Evolutionary conservation across 1,140 invertebrate genomes (phyloP).

Genomic region (Kradibia gibbosae): DNA sequence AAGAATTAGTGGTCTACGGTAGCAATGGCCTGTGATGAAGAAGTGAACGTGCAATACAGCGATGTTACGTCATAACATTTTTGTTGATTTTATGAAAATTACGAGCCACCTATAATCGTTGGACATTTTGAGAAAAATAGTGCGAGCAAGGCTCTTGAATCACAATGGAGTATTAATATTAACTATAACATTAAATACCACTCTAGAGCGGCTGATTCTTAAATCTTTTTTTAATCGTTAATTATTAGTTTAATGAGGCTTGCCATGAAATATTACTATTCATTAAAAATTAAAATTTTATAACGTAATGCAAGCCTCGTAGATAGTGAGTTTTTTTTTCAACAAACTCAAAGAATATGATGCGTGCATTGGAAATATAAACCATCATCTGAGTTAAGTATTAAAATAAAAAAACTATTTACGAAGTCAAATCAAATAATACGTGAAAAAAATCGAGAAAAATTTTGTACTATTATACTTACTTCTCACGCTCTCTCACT

Average conservation of each 20-base stretch:
- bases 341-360: not conserved
- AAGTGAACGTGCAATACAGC: not conserved
- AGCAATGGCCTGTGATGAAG: not conserved
- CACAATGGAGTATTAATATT: not conserved
- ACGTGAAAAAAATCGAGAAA: too few species aligned
- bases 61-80: conserved; percentile 32
- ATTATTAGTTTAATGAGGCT: too few species aligned
- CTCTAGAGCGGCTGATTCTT: not conserved
- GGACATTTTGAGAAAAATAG: not conserved
- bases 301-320: not conserved
- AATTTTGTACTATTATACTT: too few species aligned
- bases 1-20: conserved; percentile 34
- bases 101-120: not conserved
- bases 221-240: too few species aligned
- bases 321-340: too few species aligned
- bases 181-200: not conserved
- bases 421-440: not conserved
- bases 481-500: too few species aligned
- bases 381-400: too few species aligned
- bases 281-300: not conserved
- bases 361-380: too few species aligned
- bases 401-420: not conserved
- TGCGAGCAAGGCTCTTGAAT: not conserved
- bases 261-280: too few species aligned
- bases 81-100: conserved; percentile 18